Conservation (phyloP, 2,797 vertebrate species). For the Melanotaenia nigrans region DNA sequence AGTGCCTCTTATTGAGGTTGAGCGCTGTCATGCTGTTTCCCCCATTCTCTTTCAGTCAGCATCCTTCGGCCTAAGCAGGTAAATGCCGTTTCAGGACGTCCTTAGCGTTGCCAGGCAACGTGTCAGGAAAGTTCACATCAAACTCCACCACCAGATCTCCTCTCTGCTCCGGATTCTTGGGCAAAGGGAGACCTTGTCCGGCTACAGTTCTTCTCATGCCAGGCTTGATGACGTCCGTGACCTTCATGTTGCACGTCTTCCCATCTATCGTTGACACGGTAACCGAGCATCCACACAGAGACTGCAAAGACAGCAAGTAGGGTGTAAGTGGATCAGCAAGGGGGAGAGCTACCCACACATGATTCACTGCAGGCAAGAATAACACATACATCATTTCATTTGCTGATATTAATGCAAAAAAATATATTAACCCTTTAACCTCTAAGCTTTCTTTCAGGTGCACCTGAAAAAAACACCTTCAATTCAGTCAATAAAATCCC, state of each 20-base stretch:
- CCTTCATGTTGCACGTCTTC: constrained; percentile 95
- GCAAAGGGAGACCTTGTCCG: constrained; percentile 95
- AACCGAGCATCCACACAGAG: constrained; percentile 95
- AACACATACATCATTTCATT: constrained; percentile 9
- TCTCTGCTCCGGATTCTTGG: constrained; percentile 95
- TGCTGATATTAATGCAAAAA: constrained; percentile 1
- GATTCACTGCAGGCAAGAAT: constrained; percentile 9
- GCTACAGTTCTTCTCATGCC: constrained; percentile 96
- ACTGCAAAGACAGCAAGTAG: constrained; percentile 81
- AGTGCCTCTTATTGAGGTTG: constrained; percentile 18
- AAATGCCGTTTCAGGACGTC: constrained; percentile 97
- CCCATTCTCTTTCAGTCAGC: constrained; percentile 19
- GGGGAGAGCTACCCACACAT: constrained; percentile 25
- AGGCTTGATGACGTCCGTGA: constrained; percentile 97
- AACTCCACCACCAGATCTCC: constrained; percentile 99
- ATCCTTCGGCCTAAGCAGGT: constrained; percentile 86
- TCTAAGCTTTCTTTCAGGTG: background rate
- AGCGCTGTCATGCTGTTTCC: constrained; percentile 29
- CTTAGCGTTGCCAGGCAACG: constrained; percentile 92
- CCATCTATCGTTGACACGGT: constrained; percentile 97
- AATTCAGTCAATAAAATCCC: background rate
- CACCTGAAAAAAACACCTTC: background rate
- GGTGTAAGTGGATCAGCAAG: constrained; percentile 20
- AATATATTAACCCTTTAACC: background rate
- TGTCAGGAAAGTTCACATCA: constrained; percentile 95